Evolutionary conservation across 2,888 invertebrate species (phyloP).

Genomic region (Blomia tropicalis): DNA sequence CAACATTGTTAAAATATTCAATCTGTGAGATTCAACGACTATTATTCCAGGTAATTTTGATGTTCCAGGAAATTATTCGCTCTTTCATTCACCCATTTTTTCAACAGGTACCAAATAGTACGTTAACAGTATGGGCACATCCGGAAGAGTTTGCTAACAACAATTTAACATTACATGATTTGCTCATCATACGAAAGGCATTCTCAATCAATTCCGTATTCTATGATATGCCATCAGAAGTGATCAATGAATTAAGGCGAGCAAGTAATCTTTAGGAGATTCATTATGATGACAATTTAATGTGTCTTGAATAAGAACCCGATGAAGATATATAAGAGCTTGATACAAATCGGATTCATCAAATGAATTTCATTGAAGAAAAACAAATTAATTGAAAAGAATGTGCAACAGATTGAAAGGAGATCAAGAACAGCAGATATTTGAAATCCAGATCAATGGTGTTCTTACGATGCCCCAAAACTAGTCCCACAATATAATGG

Average conservation of each 20-base stretch:
- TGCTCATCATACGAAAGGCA: slow-evolving; percentile 30
- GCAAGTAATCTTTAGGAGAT: not conserved
- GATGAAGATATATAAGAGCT: too few relatives aligned
- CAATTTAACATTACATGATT: slow-evolving; percentile 30
- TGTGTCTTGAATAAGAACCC: too few relatives aligned
- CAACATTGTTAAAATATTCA: slow-evolving; percentile 29
- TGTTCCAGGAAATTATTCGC: not conserved
- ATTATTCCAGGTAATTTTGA: slow-evolving; percentile 29
- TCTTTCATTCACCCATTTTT: not conserved
- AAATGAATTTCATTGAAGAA: too few relatives aligned
- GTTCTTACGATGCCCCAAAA: too few relatives aligned
- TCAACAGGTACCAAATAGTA: slow-evolving; percentile 30
- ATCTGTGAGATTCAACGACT: slow-evolving; percentile 31
- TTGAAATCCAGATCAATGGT: too few relatives aligned
- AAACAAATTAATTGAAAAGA: too few relatives aligned
- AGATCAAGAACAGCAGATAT: too few relatives aligned
- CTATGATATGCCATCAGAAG: slow-evolving; percentile 31
- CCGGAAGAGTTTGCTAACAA: slow-evolving; percentile 26
- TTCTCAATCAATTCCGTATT: slow-evolving; percentile 30
- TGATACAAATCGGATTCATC: too few relatives aligned
- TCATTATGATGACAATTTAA: too few relatives aligned
- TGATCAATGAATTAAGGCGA: slow-evolving; percentile 20
- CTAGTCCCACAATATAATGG: too few relatives aligned
- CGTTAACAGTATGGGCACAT: slow-evolving; percentile 30
- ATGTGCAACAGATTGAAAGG: too few relatives aligned